phyloP scores from a whole-genome alignment of 2,888 invertebrate genomes.

The Acanthoscelides obtectus region DNA sequence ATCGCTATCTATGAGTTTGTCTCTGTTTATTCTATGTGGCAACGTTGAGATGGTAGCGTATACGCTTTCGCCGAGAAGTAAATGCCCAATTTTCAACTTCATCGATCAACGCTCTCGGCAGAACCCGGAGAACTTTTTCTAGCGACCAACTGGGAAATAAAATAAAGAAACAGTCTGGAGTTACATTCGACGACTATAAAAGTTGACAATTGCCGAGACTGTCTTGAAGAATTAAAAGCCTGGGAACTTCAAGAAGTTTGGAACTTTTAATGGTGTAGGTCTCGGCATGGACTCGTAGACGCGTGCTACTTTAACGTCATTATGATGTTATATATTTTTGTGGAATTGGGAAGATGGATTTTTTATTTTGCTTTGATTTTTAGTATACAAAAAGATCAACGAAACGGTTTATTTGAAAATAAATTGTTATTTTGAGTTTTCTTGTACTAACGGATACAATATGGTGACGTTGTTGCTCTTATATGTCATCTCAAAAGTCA shows the following conservation, averaged over 20 bases:
- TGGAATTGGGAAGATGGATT: no score
- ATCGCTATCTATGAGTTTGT: no score
- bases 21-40: no score
- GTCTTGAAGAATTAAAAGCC: conserved; percentile 15
- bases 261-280: background rate
- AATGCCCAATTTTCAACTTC: conserved; percentile 27
- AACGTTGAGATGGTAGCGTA: background rate
- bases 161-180: conserved; percentile 17
- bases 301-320: background rate
- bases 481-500: no score
- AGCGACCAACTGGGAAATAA: conserved; percentile 19
- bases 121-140: conserved; percentile 20
- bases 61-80: conserved; percentile 7
- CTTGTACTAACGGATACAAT: no score
- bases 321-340: no score
- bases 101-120: conserved; percentile 28
- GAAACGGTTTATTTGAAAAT: no score
- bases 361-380: no score
- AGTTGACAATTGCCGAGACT: conserved; percentile 18
- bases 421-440: no score
- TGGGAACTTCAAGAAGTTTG: conserved; percentile 1
- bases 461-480: no score
- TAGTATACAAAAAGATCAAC: no score
- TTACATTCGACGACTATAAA: conserved; percentile 15
- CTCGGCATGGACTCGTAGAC: background rate